Conservation (phyloP, 2,797 vertebrate species). For the Avahi laniger region DNA sequence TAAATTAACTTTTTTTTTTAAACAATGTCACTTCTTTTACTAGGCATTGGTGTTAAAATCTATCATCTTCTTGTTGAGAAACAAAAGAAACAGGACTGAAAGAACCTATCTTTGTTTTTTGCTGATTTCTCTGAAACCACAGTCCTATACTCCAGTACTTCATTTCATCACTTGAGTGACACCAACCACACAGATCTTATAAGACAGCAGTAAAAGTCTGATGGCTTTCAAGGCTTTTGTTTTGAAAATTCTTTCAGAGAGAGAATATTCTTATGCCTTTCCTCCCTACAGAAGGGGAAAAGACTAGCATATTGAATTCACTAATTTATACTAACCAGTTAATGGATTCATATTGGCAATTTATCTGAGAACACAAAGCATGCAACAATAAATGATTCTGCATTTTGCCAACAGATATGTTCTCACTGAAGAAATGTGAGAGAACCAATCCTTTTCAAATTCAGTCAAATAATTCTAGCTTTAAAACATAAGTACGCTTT, state of each 20-base stretch:
- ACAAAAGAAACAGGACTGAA: background rate
- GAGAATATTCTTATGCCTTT: background rate
- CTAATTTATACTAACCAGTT: constrained; percentile 24
- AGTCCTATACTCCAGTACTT: background rate
- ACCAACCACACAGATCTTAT: background rate
- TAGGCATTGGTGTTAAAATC: background rate
- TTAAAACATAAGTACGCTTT: constrained; percentile 13
- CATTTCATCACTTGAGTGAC: background rate
- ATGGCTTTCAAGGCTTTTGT: background rate
- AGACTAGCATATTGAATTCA: background rate
- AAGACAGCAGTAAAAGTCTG: background rate
- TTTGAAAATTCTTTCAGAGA: background rate
- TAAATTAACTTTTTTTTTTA: background rate
- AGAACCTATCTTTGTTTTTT: background rate
- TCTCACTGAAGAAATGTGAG: background rate
- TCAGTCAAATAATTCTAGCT: constrained; percentile 16
- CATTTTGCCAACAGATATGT: background rate
- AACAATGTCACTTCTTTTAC: background rate
- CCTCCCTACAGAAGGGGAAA: background rate
- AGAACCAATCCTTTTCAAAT: background rate
- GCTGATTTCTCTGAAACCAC: background rate
- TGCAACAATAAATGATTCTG: background rate
- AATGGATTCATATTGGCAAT: background rate
- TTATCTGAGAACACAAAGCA: constrained; percentile 18
- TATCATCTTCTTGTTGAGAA: background rate